Conservation (phyloP, 2,797 vertebrate genomes). For the Sarcophilus harrisii region DNA sequence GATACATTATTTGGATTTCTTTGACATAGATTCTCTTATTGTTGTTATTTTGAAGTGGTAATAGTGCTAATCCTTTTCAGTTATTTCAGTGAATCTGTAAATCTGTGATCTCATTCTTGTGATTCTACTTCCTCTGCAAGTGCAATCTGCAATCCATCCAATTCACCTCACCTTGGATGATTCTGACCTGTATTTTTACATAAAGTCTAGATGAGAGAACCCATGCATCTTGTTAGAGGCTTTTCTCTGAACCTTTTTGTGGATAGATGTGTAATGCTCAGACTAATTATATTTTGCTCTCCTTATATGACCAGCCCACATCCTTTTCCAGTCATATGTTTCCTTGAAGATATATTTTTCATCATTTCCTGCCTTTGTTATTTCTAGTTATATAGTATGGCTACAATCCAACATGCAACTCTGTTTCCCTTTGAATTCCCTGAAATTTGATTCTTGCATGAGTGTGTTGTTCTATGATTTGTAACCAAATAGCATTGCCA, state of each 20-base stretch:
- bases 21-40: not conserved
- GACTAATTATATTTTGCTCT: not conserved
- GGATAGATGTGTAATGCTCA: not conserved
- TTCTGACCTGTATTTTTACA: not conserved
- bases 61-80: not conserved
- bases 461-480: not conserved
- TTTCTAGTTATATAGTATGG: not conserved
- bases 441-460: not conserved
- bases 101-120: not conserved
- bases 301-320: not conserved
- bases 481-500: not conserved
- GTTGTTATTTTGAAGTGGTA: not conserved
- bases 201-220: not conserved
- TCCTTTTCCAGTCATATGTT: constrained; percentile 5
- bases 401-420: not conserved
- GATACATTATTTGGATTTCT: not conserved
- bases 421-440: not conserved
- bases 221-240: not conserved
- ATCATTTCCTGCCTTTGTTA: not conserved
- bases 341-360: constrained; percentile 5
- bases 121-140: not conserved
- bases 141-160: not conserved
- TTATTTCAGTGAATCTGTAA: not conserved
- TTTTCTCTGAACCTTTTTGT: not conserved
- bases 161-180: not conserved